Base-by-base conservation (phyloP, 2,113 vertebrate species). In the Cyanocitta stelleri region DNA sequence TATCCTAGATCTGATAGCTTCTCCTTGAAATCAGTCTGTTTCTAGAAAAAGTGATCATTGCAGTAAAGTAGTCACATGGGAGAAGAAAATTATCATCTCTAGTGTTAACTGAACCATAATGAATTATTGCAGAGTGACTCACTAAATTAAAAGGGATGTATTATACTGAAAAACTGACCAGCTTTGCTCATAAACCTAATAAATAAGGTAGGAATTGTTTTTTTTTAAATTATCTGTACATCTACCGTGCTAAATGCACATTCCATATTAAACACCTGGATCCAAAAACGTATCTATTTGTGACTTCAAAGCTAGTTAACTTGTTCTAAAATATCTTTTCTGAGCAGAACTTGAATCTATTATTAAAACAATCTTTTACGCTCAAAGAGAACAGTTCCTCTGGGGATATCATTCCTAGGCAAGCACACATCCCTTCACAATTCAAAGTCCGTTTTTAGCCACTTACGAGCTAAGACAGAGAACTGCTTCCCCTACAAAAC, bases 291-390 rank as follows among this genome's bases (percentile, higher is more conserved):
- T 39, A 48, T 35, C 33, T 69, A 6, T 71, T 71, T 87, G 39
- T 67, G 67, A 62, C 59, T 92, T 93, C 88, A 93, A 95, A 91
- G 52, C 15, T 76, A 72, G 39, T n/a, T 85, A 94, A 79, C 30
- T 69, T 93, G 46, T 63, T 91, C 20, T 63, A 63, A 95, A 83
- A 67, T 89, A 67, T 23, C 3, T 66, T 67, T 90, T 71, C 59
- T 52, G 63, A 86, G 52, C 27, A 94, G 72, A 90, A 67, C 48
- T 67, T 63, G 21, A 73, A 96, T 93, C 46, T 83, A 72, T 90
- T 93, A 90, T 92, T 95, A 83, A 95, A 95, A 74, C 39, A 67
- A 61, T 71, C 17, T 59, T 94, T 94, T 72, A 44, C 52, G n/a
- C 10, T 94, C 51, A 80, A 85, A 79, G 72, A 90, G 66, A 90